Percentiles rank a stretch among this genome's conserved stretches.
Conservation (phyloP, 2,888 invertebrate species). For the Isotomurus palustris region DNA sequence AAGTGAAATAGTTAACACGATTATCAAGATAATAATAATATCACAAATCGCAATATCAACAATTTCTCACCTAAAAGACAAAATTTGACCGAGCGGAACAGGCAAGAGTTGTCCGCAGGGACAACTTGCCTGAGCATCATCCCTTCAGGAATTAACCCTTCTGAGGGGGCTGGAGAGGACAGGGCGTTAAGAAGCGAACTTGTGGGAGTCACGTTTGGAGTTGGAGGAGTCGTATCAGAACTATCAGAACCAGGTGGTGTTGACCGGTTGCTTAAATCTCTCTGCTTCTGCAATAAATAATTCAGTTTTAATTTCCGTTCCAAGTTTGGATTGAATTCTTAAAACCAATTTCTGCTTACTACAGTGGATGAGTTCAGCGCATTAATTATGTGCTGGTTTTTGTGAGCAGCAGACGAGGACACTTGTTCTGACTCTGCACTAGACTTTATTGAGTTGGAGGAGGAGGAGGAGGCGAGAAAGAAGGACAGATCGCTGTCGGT, state of each 20-base stretch:
- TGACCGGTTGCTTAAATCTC: too few species aligned
- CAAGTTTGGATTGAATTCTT: too few species aligned
- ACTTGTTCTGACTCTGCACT: not conserved
- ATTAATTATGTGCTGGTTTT: slow-evolving; percentile 6
- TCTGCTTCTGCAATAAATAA: too few species aligned
- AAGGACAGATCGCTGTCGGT: too few species aligned
- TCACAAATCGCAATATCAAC: not conserved
- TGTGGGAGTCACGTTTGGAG: not conserved
- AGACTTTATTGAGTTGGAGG: not conserved
- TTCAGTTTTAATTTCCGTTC: too few species aligned
- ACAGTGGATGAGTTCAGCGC: slow-evolving; percentile 9
- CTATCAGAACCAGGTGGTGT: too few species aligned
- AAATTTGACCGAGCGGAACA: slow-evolving; percentile 81
- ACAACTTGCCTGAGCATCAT: slow-evolving; percentile 84
- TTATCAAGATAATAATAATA: not conserved
- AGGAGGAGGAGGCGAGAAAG: not conserved
- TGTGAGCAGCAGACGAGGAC: not conserved
- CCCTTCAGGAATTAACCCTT: slow-evolving; percentile 53
- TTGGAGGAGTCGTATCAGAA: not conserved
- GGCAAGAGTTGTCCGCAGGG: slow-evolving; percentile 92
- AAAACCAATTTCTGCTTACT: too few species aligned
- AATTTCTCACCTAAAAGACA: slow-evolving; percentile 53
- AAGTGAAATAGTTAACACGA: not conserved
- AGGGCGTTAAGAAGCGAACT: not conserved
- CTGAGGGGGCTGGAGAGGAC: not conserved